Evolutionary conservation across 1,140 invertebrate species (phyloP).

Genomic region (Drosophila subpulchrella): DNA sequence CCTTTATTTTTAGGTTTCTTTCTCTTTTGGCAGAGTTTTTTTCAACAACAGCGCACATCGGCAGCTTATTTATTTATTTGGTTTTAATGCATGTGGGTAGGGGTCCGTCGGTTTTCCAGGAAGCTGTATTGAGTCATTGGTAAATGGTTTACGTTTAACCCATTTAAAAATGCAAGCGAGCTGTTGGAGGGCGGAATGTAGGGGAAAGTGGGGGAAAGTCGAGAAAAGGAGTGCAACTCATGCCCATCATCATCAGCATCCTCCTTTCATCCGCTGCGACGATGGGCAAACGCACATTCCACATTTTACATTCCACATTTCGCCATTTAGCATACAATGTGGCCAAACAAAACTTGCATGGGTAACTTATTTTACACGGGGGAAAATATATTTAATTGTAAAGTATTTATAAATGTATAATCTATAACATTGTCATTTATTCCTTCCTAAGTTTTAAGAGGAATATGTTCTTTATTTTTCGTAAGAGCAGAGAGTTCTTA

Average conservation of each 20-base stretch:
- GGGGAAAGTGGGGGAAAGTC: no score
- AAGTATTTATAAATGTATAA: no score
- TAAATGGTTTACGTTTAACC: constrained; percentile 82
- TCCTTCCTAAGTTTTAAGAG: no score
- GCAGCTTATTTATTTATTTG: constrained; percentile 78
- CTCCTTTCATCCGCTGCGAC: constrained; percentile 23
- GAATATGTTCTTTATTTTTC: no score
- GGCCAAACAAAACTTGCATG: constrained; percentile 35
- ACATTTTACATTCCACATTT: constrained; percentile 64
- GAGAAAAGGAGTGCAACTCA: constrained; percentile 31
- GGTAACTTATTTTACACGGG: constrained; percentile 10
- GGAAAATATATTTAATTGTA: background rate
- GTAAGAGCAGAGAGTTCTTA: no score
- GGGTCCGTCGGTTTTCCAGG: constrained; percentile 50
- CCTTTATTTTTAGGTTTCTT: constrained; percentile 21
- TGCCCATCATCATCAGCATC: constrained; percentile 41
- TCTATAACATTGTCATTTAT: no score
- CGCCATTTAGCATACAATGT: constrained; percentile 77
- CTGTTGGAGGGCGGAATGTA: background rate
- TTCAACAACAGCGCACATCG: constrained; percentile 28
- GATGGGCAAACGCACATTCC: constrained; percentile 63
- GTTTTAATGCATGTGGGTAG: constrained; percentile 71
- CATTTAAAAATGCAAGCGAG: constrained; percentile 74
- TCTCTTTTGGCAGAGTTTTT: constrained; percentile 54
- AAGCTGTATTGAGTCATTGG: constrained; percentile 80